Percentiles rank a stretch among this genome's conserved stretches.
These are phyloP conservation scores for Magallana gigas DNA, from an alignment of 1,140 invertebrate genomes.

Conservation along the genomic window DNA sequence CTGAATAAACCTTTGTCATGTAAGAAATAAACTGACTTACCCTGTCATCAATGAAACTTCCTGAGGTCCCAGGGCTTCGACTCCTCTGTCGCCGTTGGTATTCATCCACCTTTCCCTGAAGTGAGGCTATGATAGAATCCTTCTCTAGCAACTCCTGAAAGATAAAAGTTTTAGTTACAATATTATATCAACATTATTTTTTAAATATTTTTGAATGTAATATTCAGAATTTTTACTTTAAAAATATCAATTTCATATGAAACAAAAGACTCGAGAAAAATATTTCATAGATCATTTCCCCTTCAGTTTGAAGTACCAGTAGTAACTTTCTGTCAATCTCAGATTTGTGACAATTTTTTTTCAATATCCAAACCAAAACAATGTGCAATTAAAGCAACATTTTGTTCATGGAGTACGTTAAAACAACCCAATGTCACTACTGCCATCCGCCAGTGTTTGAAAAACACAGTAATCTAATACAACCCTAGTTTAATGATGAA, in stretches of 20 bases:
- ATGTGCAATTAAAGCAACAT: not conserved
- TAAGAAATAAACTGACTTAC: not conserved
- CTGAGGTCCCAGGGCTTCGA: constrained; percentile 36
- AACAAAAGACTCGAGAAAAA: no score
- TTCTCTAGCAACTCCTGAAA: constrained; percentile 60
- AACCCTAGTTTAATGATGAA: constrained; percentile 11
- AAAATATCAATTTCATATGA: no score
- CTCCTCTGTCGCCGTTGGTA: constrained; percentile 30
- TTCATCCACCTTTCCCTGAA: constrained; percentile 54
- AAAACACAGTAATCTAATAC: constrained; percentile 14
- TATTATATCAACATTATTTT: no score
- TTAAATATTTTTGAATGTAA: no score
- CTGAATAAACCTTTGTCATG: no score
- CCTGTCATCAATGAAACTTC: constrained; percentile 60
- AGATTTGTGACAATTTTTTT: not conserved
- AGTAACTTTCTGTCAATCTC: not conserved
- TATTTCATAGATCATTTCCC: no score
- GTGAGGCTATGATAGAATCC: constrained; percentile 52
- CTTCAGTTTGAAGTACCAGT: no score
- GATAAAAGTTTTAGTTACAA: not conserved
- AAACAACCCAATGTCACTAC: not conserved
- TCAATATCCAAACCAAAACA: not conserved
- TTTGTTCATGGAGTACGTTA: constrained; percentile 6
- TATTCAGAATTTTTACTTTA: no score
- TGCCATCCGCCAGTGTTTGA: constrained; percentile 10